phyloP scores from a whole-genome alignment of 2,888 invertebrate species.

The Caenorhabditis virilis region DNA sequence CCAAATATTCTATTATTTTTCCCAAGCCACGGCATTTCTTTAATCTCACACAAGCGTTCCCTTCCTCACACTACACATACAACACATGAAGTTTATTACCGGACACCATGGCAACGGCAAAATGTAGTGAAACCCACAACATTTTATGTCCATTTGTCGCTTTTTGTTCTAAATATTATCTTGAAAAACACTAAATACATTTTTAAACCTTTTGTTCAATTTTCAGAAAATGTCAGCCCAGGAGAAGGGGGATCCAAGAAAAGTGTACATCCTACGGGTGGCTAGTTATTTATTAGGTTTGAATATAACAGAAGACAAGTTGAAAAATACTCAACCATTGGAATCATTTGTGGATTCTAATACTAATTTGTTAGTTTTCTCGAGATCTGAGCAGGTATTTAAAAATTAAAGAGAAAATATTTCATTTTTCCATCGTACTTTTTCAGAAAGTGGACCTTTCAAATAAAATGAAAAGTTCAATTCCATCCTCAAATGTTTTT shows the following conservation, averaged over 20 bases:
- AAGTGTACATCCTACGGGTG: constrained; percentile 39
- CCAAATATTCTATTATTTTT: too few relatives aligned
- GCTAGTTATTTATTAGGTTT: constrained; percentile 44
- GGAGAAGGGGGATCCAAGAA: constrained; percentile 32
- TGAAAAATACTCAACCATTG: constrained; percentile 56
- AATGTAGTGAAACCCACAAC: too few relatives aligned
- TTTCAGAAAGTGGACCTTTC: constrained; percentile 62
- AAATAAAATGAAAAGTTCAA: constrained; percentile 47
- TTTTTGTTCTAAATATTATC: not conserved
- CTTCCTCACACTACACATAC: too few relatives aligned
- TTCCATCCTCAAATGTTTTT: constrained; percentile 20
- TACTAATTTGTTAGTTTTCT: constrained; percentile 53
- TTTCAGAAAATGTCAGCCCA: constrained; percentile 9
- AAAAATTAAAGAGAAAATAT: not conserved
- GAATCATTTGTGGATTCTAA: constrained; percentile 60
- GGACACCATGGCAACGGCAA: too few relatives aligned
- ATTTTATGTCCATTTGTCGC: not conserved
- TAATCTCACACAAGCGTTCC: too few relatives aligned
- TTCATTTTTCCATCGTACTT: constrained; percentile 3
- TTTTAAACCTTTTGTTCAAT: not conserved
- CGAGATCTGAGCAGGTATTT: constrained; percentile 56
- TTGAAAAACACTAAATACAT: not conserved
- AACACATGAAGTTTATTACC: too few relatives aligned
- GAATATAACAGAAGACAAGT: constrained; percentile 58
- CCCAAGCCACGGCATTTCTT: too few relatives aligned